Percentiles rank a stretch among this genome's conserved stretches.
phyloP scores from a whole-genome alignment of 1,140 invertebrate genomes.

The Habropoda laboriosa region DNA sequence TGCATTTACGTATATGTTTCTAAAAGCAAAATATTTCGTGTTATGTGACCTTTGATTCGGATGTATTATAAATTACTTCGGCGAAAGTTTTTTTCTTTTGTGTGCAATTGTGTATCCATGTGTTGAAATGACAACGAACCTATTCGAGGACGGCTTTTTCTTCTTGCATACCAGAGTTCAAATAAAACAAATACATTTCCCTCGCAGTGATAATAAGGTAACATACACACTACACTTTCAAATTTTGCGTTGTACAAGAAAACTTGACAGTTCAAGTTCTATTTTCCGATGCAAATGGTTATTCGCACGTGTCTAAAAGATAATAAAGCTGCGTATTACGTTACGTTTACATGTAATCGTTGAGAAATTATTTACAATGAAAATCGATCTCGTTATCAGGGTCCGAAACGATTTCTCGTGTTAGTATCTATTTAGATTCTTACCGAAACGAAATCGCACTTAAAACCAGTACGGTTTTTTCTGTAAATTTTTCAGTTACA shows the following conservation, averaged over 20 bases:
- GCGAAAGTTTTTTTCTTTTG: background rate
- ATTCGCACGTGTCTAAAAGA: conserved; percentile 32
- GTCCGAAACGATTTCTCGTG: background rate
- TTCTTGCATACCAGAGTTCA: background rate
- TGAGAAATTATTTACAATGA: conserved; percentile 16
- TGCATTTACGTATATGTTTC: background rate
- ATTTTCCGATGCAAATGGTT: background rate
- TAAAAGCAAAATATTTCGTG: background rate
- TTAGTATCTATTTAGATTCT: background rate
- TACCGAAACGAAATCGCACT: conserved; percentile 26
- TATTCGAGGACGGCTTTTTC: background rate
- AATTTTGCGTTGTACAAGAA: background rate
- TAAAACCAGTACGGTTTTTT: conserved; percentile 1
- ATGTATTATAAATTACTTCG: conserved; percentile 1
- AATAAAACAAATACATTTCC: too few species aligned
- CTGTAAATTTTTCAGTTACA: background rate
- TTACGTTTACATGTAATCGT: background rate
- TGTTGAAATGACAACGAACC: background rate
- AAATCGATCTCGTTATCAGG: background rate
- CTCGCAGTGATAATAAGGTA: background rate
- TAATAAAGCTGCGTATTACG: conserved; percentile 19
- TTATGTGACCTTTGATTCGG: background rate
- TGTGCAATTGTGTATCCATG: background rate
- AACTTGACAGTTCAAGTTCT: background rate
- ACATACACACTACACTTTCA: background rate